Evolutionary conservation across 2,113 vertebrate species (phyloP), one percentile per base, ranked within the genome.

Genomic region (Misgurnus anguillicaudatus): DNA sequence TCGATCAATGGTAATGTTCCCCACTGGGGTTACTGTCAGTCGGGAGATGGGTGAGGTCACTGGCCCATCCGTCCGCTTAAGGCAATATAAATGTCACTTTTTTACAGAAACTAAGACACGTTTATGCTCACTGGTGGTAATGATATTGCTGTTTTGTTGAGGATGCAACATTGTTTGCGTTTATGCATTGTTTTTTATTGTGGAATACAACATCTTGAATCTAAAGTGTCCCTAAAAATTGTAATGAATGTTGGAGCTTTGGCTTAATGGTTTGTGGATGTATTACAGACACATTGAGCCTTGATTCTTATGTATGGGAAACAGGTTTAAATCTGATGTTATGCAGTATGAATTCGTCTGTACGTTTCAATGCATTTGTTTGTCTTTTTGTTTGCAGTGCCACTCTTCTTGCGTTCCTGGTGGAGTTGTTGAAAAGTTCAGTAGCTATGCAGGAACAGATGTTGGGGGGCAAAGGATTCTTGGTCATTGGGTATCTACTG

Each of bases 381-480:
- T 31, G 91, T 91, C 3, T 24, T 31, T 63, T 16, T 80, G 2
- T 66, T 85, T 90, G 72, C 92, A 99, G 98, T 89, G 98, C 97
- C 79, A 99, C 98, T 58, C 92, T 99, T 75, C 88, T 99, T 89
- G 97, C 96, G 41, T 99, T 99, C 92, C 89, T 99, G 88, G 95
- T 99, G 90, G 98, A 99, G 87, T 93, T 99, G 82, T 87, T 99
- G 87, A 99, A 99, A 92, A 99, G 98, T 91, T 99, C 98, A 9
- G 98, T 99, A 82, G 97, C 98, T 89, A 99, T 99, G 98, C 98
- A 99, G 91, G 98, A 99, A 71, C 98, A 99, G 88, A 99, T 99
- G 97, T 90, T 99, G 70, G 98, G 97, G 77, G 97, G 98, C 83
- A 99, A 99, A 89, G 98, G 98, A 86, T 99, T 99, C 85, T 91